A percentile compares a stretch with the other conserved stretches of the same genome.
Evolutionary conservation across 1,140 invertebrate species (phyloP).

Genomic region (Drosophila trapezifrons): DNA sequence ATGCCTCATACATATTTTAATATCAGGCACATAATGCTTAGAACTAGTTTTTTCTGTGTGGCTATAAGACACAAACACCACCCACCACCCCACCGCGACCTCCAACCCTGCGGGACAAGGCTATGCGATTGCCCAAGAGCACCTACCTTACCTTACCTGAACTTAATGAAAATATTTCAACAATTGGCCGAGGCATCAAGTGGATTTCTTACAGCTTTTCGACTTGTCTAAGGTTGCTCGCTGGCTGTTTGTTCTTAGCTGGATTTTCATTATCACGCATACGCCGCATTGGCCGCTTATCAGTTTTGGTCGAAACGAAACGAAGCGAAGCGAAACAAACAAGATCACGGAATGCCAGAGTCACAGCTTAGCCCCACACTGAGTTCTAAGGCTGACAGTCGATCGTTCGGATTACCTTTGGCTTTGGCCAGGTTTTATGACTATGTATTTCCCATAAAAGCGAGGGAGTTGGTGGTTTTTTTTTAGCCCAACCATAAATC

Average conservation of each 20-base stretch:
- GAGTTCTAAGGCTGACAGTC: slow-evolving; percentile 1
- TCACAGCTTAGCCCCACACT: slow-evolving; percentile 16
- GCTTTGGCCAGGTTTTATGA: slow-evolving; percentile 29
- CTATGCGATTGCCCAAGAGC: slow-evolving; percentile 27
- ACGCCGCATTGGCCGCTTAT: slow-evolving; percentile 59
- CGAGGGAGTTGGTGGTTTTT: background rate
- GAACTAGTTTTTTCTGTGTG: slow-evolving; percentile 40
- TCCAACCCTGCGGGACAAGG: slow-evolving; percentile 28
- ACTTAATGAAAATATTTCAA: slow-evolving; percentile 35
- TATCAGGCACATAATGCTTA: slow-evolving; percentile 50
- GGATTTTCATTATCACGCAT: slow-evolving; percentile 61
- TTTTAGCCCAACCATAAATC: slow-evolving; percentile 25
- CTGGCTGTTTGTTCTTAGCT: slow-evolving; percentile 25
- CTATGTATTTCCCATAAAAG: slow-evolving; percentile 2
- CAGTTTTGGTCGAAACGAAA: slow-evolving; percentile 27
- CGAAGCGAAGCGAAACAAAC: background rate
- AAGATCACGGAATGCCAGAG: slow-evolving; percentile 41
- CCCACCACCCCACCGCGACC: background rate
- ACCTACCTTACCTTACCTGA: background rate
- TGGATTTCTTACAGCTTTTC: slow-evolving; percentile 35
- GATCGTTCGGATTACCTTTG: slow-evolving; percentile 25
- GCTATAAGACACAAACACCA: slow-evolving; percentile 11
- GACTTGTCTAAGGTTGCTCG: slow-evolving; percentile 30
- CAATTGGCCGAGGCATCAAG: slow-evolving; percentile 30
- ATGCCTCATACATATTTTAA: slow-evolving; percentile 48